Conservation (phyloP, 2,113 vertebrate genomes). For the Tyrannus savana region DNA sequence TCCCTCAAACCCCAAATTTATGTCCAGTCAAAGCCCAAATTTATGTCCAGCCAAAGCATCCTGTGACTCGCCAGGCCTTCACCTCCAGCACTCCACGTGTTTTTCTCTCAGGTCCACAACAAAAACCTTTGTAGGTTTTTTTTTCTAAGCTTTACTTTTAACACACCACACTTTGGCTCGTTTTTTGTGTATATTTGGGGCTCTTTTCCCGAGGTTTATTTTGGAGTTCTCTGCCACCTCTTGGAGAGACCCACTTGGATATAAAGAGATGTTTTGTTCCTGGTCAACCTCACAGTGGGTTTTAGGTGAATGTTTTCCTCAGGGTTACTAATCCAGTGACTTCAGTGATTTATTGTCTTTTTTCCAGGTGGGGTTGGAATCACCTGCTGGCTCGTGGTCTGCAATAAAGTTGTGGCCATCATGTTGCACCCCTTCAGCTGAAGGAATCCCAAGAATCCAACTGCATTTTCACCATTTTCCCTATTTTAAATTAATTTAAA, state of each 20-base stretch:
- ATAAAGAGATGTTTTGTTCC: not conserved
- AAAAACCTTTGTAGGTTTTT: not conserved
- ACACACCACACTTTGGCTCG: not conserved
- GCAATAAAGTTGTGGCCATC: slow-evolving; percentile 95
- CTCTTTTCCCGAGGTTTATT: not conserved
- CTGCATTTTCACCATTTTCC: not conserved
- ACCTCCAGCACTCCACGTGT: not conserved
- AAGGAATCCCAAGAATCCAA: slow-evolving; percentile 3
- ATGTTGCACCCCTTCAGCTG: slow-evolving; percentile 88
- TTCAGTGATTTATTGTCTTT: not conserved
- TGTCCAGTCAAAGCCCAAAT: not conserved
- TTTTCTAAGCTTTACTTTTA: too few relatives aligned
- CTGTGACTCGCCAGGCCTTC: not conserved
- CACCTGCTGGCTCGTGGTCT: slow-evolving; percentile 97
- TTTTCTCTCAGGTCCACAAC: not conserved
- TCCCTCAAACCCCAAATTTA: not conserved
- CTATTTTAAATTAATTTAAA: not conserved
- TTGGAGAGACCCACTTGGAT: not conserved
- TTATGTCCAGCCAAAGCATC: not conserved
- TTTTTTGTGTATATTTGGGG: not conserved
- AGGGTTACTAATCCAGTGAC: not conserved
- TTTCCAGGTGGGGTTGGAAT: slow-evolving; percentile 94
- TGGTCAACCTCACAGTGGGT: not conserved
- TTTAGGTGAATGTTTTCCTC: not conserved
- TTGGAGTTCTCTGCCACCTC: not conserved